Percentiles rank a stretch among this genome's conserved stretches.
Conservation (phyloP, 2,888 invertebrate genomes). For the Xanthostigma xanthostigma region DNA sequence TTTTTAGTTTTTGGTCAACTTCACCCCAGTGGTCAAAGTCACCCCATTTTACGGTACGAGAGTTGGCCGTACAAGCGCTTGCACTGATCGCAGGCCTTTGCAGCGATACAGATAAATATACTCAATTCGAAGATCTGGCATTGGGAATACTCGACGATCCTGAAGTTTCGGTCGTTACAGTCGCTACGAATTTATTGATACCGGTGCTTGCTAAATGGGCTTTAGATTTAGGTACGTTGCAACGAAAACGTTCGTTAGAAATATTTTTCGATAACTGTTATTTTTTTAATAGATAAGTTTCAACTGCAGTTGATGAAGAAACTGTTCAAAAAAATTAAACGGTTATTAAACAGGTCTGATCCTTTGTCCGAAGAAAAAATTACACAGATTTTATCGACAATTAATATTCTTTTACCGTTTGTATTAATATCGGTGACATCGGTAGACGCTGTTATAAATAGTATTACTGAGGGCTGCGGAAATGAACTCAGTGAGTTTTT, state of each 20-base stretch:
- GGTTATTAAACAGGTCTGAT: slow-evolving; percentile 20
- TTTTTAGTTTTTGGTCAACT: no score
- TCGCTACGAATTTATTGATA: slow-evolving; percentile 37
- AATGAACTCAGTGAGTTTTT: slow-evolving; percentile 24
- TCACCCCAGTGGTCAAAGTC: no score
- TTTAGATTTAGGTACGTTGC: slow-evolving; percentile 22
- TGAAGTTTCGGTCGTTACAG: slow-evolving; percentile 35
- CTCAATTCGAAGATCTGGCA: slow-evolving; percentile 40
- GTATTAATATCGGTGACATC: slow-evolving; percentile 25
- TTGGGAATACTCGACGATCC: slow-evolving; percentile 40
- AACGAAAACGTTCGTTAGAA: background rate
- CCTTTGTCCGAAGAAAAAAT: slow-evolving; percentile 20
- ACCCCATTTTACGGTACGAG: no score
- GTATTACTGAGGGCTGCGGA: slow-evolving; percentile 23
- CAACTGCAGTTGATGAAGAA: slow-evolving; percentile 34
- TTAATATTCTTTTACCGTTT: slow-evolving; percentile 28
- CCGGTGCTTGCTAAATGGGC: slow-evolving; percentile 52
- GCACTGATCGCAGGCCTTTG: slow-evolving; percentile 45
- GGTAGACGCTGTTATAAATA: slow-evolving; percentile 21
- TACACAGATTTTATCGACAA: slow-evolving; percentile 21
- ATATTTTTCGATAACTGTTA: background rate
- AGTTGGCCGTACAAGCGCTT: slow-evolving; percentile 43
- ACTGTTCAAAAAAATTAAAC: slow-evolving; percentile 24
- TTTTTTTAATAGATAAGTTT: slow-evolving; percentile 30
- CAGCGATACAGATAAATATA: slow-evolving; percentile 48